Percentiles rank a stretch among this genome's conserved stretches.
Evolutionary conservation across 35 echinoderm and acorn worm genomes (phyloP).

Genomic region (Acanthaster planci): DNA sequence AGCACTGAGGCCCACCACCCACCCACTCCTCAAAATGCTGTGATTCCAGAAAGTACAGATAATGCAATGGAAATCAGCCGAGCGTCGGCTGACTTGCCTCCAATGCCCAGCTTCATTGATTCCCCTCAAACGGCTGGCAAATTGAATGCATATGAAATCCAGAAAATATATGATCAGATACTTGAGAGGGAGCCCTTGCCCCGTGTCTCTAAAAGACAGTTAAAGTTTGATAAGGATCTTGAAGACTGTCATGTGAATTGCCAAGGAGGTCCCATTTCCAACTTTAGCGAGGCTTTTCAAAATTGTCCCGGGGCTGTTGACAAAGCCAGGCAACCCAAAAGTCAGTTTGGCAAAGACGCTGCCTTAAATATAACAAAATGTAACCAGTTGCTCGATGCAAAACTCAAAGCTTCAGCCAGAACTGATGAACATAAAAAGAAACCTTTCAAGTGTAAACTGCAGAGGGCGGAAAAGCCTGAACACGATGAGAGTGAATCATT

Average conservation of each 20-base stretch:
- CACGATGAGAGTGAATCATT: neutral
- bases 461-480: neutral
- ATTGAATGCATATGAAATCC: constrained; percentile 51
- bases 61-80: neutral
- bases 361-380: neutral
- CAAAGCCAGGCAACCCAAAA: neutral
- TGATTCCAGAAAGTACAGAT: neutral
- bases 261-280: too few relatives aligned
- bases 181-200: neutral
- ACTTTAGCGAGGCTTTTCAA: too few relatives aligned
- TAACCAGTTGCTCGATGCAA: too few relatives aligned
- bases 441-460: neutral
- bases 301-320: neutral
- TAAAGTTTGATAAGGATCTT: constrained; percentile 35
- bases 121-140: constrained; percentile 2
- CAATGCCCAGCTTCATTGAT: constrained; percentile 33
- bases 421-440: neutral
- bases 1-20: neutral
- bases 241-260: too few relatives aligned
- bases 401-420: neutral
- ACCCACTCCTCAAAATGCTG: neutral
- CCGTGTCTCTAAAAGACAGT: constrained; percentile 36
- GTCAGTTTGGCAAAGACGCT: neutral
- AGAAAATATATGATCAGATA: constrained; percentile 53
- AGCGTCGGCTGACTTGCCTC: constrained; percentile 24